Base-by-base conservation (phyloP, 2,888 invertebrate species). In the Dryococelus australis region DNA sequence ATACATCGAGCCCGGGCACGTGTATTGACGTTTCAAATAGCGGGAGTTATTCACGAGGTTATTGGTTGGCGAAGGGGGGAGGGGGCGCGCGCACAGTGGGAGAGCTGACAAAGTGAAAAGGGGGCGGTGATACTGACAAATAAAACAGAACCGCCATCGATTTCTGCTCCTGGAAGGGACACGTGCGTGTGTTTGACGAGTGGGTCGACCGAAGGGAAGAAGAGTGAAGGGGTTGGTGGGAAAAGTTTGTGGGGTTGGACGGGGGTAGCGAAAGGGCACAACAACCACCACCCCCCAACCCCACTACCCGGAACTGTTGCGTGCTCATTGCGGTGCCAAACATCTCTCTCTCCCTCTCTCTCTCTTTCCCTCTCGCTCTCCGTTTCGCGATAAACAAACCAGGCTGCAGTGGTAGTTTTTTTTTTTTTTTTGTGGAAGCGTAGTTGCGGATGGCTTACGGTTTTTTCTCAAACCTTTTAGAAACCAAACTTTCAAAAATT, bases 21-120 rank as follows among this genome's bases (percentile, higher is more conserved):
- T n/a, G 65, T 65, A 65, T 65, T 65, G 65, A 65, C 65, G 65
- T 65, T 65, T 65, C 65, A 65, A 65, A 65, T n/a, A 65, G 65
- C n/a, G 65, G 24, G 24, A 65, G 65, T 65, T 65, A 65, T 65
- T 65, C 65, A 65, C 65, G 65, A 24, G 65, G 13, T 65, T 65
- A 65, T 65, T 65, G 65, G 16, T 10, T 1, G 65, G 8, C 2
- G 16, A 47, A 6, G 24, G 65, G 65, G 65, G 65, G 65, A 65
- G 6, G 65, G 24, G 65, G 24, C 4, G 65, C 3, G 65, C 65
- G 65, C n/a, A 65, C 13, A 20, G 8, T 2, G 65, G 65, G n/a
- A 1, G 65, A 65, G 65, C 24, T 47, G 47, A 47, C 2, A 47
- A 47, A 47, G 47, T 47, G 47, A 47, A 2, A 47, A 20, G 65